Percentiles rank a stretch among this genome's conserved stretches.
These are phyloP conservation scores for Scaptomyza polygonia DNA, from an alignment of 2,888 invertebrate species.

Conservation along the genomic window DNA sequence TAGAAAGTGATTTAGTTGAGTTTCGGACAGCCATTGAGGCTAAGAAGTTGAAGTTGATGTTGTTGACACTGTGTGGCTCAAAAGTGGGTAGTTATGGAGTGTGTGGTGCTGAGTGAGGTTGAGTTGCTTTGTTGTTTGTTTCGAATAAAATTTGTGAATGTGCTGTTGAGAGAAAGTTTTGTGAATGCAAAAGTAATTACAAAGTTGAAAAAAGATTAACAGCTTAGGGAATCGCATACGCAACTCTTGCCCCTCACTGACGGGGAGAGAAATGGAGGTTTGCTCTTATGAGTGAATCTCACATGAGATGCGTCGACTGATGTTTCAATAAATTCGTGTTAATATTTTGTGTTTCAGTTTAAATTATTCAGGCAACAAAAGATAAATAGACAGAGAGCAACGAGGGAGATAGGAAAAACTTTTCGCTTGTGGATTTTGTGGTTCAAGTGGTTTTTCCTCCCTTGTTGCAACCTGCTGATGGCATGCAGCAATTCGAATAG, in stretches of 20 bases:
- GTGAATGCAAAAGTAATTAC: constrained; percentile 80
- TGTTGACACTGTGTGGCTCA: constrained; percentile 31
- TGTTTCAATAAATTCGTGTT: constrained; percentile 63
- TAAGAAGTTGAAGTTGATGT: constrained; percentile 21
- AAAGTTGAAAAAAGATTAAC: constrained; percentile 82
- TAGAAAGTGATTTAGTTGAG: constrained; percentile 75
- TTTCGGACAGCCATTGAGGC: constrained; percentile 37
- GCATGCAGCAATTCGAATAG: constrained; percentile 44
- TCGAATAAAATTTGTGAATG: constrained; percentile 62
- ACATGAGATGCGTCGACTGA: constrained; percentile 22
- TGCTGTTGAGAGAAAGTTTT: constrained; percentile 61
- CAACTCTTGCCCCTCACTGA: not conserved
- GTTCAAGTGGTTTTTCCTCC: constrained; percentile 53
- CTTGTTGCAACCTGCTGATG: constrained; percentile 15
- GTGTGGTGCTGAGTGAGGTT: no score
- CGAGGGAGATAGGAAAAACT: no score
- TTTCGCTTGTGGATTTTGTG: constrained; percentile 57
- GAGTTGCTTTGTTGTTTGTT: constrained; percentile 44
- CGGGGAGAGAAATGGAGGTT: not conserved
- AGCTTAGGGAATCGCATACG: constrained; percentile 51
- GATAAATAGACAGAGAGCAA: constrained; percentile 2
- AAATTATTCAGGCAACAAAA: constrained; percentile 52
- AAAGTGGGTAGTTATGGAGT: constrained; percentile 2
- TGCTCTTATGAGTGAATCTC: not conserved
- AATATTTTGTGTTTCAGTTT: constrained; percentile 49